These are phyloP conservation scores for Littorina saxatilis DNA, from an alignment of 1,140 invertebrate species.

Conservation along the genomic window DNA sequence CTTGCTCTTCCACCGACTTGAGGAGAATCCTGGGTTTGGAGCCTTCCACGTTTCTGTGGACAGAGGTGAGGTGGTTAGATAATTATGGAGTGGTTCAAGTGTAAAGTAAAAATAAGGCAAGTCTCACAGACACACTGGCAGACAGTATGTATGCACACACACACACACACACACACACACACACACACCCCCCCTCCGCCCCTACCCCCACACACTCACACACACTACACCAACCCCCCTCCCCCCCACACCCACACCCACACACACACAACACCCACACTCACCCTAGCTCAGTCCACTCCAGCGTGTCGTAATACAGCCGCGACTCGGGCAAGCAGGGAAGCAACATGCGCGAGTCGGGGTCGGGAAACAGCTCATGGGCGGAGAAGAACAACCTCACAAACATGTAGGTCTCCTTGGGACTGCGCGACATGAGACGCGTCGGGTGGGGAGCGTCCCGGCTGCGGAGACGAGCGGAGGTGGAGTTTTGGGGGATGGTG, in stretches of 20 bases:
- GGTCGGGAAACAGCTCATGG: constrained; percentile 66
- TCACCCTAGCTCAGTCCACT: background rate
- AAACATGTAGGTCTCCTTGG: constrained; percentile 65
- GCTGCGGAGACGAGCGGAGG: background rate
- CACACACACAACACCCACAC: no score
- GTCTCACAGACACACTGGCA: no score
- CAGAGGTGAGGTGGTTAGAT: no score
- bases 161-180: constrained; percentile 8
- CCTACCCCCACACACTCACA: background rate
- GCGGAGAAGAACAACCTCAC: constrained; percentile 67
- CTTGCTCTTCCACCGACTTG: constrained; percentile 17
- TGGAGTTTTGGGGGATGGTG: background rate
- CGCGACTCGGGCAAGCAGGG: constrained; percentile 61
- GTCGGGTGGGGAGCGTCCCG: constrained; percentile 36
- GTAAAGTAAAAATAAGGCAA: no score
- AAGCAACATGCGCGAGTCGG: constrained; percentile 57
- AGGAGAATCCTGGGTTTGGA: constrained; percentile 1
- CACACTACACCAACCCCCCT: background rate
- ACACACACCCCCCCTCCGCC: background rate
- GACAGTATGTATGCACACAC: background rate
- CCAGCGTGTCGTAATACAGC: constrained; percentile 21
- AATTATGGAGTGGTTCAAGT: no score
- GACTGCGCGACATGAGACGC: constrained; percentile 60
- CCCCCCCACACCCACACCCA: no score
- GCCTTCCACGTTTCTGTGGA: background rate